Base-by-base conservation (phyloP, 1,140 invertebrate genomes). In the Oedothorax gibbosus region DNA sequence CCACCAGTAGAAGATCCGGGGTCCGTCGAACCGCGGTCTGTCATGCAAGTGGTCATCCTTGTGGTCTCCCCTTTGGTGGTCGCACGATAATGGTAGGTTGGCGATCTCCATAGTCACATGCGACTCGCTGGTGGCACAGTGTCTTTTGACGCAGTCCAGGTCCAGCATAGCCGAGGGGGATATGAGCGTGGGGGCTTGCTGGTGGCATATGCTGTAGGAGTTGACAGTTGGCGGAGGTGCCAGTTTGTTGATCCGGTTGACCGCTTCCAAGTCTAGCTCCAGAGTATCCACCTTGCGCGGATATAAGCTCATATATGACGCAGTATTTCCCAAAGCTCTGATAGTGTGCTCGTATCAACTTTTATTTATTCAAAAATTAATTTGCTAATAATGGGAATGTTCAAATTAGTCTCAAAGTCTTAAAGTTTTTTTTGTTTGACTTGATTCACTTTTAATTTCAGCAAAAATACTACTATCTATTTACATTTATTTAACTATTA, bases 221-320 rank as follows among this genome's bases (percentile, higher is more conserved):
- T 62, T 49, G 9, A 12, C 11, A 6, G 71, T 53, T 68, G 53
- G 57, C 10, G 83, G 73, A 4, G 83, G 73, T 15, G 75, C 12
- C 35, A 77, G 64, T 21, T 68, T 77, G 50, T 18, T 54, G 7
- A 84, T 76, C 72, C 77, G 49, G 18, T 77, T 84, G 60, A 84
- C 82, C 51, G 83, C 21, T 4, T 85, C 83, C 60, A 84, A 75
- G 71, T 72, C 75, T 78, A 78, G 64, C 54, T 85, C 83, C 50
- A 71, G n/a, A 18, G 75, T 60, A 53, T 85, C 83, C 4, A 85
- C 73, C 51, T 71, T 51, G 15, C 78, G 73, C 75, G 83, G 83
- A 71, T 78, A 85, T 85, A 85, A 85, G 83, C 75, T 85, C 83
- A 78, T 85, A 84, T 65, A 84, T 21, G 50, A 84, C 81, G 57